Evolutionary conservation across 1,140 invertebrate species (phyloP).

Genomic region (Drosophila miranda): DNA sequence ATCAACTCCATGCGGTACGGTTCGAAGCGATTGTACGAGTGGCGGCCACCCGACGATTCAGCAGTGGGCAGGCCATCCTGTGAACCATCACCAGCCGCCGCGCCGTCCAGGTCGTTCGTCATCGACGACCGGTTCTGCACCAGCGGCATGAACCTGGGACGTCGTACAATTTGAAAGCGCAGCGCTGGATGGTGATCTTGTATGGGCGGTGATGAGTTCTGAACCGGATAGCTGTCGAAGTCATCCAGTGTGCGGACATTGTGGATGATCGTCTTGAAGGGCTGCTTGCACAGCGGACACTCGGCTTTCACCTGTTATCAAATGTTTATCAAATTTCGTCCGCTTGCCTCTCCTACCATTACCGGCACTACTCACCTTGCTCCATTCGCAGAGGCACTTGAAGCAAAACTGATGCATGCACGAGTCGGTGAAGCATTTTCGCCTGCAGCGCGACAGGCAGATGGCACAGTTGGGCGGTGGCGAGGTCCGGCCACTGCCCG

Average conservation of each 20-base stretch:
- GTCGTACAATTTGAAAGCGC: conserved; percentile 63
- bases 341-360: too few species aligned
- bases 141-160: conserved; percentile 46
- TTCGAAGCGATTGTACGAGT: conserved; percentile 61
- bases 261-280: conserved; percentile 95
- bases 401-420: conserved; percentile 98
- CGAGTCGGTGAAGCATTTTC: conserved; percentile 95
- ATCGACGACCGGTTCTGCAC: conserved; percentile 51
- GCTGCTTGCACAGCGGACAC: conserved; percentile 96
- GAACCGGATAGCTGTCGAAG: conserved; percentile 93
- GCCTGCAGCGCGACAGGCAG: conserved; percentile 92
- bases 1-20: conserved; percentile 68
- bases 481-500: conserved; percentile 69
- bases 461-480: conserved; percentile 95
- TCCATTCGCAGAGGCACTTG: conserved; percentile 95
- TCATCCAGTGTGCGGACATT: conserved; percentile 94
- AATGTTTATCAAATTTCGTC: too few species aligned
- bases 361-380: conserved; percentile 86
- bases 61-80: conserved; percentile 36
- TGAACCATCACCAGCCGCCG: conserved; percentile 4
- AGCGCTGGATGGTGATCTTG: conserved; percentile 49
- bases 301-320: conserved; percentile 91
- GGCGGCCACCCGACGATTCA: conserved; percentile 10
- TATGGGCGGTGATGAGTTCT: conserved; percentile 49
- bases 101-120: conserved; percentile 55